A percentile compares a stretch with the other conserved stretches of the same genome.
Conservation (phyloP, 1,140 invertebrate genomes). For the Lysiphlebus fabarum region DNA sequence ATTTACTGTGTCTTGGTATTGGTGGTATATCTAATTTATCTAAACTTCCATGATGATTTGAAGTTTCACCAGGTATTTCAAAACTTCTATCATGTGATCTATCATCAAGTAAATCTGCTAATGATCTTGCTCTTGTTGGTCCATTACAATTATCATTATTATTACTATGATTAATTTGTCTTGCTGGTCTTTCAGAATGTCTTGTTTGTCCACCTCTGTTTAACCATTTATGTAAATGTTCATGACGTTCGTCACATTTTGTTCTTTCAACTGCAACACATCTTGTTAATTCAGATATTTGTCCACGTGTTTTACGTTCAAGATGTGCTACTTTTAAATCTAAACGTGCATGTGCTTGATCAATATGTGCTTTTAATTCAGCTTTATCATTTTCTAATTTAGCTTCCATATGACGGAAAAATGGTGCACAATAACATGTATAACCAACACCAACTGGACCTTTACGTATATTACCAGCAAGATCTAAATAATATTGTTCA, state of each 20-base stretch:
- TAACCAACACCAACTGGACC: conserved; percentile 87
- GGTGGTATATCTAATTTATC: conserved; percentile 60
- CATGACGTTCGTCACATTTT: conserved; percentile 63
- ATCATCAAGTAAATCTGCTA: conserved; percentile 50
- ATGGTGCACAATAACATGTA: conserved; percentile 77
- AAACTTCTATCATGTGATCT: conserved; percentile 42
- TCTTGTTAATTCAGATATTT: conserved; percentile 69
- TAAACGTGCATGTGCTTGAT: conserved; percentile 74
- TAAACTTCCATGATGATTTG: conserved; percentile 49
- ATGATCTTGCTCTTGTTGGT: conserved; percentile 38
- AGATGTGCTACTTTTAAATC: conserved; percentile 78
- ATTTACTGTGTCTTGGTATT: conserved; percentile 42
- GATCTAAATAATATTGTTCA: conserved; percentile 91
- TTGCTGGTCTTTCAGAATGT: conserved; percentile 58
- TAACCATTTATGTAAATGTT: conserved; percentile 68
- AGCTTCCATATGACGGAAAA: conserved; percentile 84
- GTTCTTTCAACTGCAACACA: conserved; percentile 64
- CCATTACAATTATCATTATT: conserved; percentile 5
- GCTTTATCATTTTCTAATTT: conserved; percentile 81
- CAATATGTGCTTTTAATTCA: conserved; percentile 79
- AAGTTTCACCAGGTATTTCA: conserved; percentile 39
- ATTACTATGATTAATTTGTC: conserved; percentile 29
- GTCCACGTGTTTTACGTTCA: conserved; percentile 73
- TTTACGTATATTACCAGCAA: conserved; percentile 94
- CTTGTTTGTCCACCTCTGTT: conserved; percentile 60